Evolutionary conservation across 2,888 invertebrate genomes (phyloP).

Genomic region (Linyphia triangularis): DNA sequence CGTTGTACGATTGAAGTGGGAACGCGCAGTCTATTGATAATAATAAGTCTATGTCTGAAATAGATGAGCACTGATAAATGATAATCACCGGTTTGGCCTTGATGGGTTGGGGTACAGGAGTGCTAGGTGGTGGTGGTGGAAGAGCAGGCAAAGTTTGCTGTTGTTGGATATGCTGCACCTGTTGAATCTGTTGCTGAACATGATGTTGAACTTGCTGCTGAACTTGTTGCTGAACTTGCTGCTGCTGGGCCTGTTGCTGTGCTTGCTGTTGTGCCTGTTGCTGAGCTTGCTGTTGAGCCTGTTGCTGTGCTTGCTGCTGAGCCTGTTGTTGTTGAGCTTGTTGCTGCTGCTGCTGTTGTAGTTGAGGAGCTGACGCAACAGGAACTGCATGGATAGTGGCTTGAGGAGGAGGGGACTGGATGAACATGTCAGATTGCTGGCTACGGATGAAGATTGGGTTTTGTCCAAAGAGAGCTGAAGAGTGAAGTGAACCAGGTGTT

Average conservation of each 20-base stretch:
- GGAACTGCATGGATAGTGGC: conserved; percentile 74
- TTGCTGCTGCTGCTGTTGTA: conserved; percentile 76
- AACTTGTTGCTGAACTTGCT: conserved; percentile 78
- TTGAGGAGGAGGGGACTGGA: conserved; percentile 85
- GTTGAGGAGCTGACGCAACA: conserved; percentile 78
- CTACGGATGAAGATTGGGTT: conserved; percentile 92
- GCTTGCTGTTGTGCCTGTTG: conserved; percentile 71
- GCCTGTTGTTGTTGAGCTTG: conserved; percentile 25
- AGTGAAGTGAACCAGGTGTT: conserved; percentile 82
- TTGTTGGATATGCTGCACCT: conserved; percentile 79
- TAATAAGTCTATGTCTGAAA: neutral
- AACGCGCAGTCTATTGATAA: too few relatives aligned
- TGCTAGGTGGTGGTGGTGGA: conserved; percentile 31
- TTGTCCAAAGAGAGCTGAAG: conserved; percentile 85
- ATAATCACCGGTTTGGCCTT: conserved; percentile 63
- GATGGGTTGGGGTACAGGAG: conserved; percentile 41
- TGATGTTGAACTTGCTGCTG: conserved; percentile 35
- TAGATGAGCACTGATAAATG: too few relatives aligned
- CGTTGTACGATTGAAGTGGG: too few relatives aligned
- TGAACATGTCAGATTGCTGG: conserved; percentile 89
- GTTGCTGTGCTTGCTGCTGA: conserved; percentile 15
- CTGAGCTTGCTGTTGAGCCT: neutral
- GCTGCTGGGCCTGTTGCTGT: conserved; percentile 82
- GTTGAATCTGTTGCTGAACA: conserved; percentile 4
- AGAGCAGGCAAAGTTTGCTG: conserved; percentile 19